Evolutionary conservation across 1,140 invertebrate genomes (phyloP).

Genomic region (Heliconius hewitsoni): DNA sequence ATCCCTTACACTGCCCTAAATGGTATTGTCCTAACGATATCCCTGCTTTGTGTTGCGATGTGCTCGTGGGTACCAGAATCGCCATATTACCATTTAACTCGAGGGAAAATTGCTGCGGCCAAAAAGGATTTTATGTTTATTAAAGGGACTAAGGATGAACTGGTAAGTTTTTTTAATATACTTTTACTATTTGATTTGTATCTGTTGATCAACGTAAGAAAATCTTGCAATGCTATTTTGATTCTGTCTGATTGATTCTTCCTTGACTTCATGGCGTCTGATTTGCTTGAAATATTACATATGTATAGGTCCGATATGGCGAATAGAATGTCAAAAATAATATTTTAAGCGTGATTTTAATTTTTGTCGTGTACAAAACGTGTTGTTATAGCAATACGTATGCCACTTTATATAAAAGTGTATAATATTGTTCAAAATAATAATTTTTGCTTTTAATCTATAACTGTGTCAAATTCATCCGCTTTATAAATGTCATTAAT

Average conservation of each 20-base stretch:
- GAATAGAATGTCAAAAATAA: too few relatives aligned
- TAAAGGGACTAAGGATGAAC: conserved; percentile 65
- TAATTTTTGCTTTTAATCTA: too few relatives aligned
- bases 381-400: too few relatives aligned
- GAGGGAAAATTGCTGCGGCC: conserved; percentile 77
- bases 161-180: conserved; percentile 47
- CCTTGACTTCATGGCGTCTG: not conserved
- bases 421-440: too few relatives aligned
- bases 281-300: not conserved
- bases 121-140: conserved; percentile 73
- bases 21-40: conserved; percentile 65
- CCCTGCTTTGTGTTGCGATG: conserved; percentile 81
- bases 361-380: too few relatives aligned
- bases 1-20: conserved; percentile 80
- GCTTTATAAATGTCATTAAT: too few relatives aligned
- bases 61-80: conserved; percentile 90
- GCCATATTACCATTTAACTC: conserved; percentile 86
- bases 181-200: not conserved
- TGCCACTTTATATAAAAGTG: too few relatives aligned
- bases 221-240: not conserved
- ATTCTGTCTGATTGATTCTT: too few relatives aligned
- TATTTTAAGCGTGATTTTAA: too few relatives aligned
- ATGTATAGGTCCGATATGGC: too few relatives aligned
- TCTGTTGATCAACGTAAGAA: too few relatives aligned
- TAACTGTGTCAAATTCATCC: too few relatives aligned